Evolutionary conservation across 2,888 invertebrate species (phyloP).

Genomic region (Allacma fusca): DNA sequence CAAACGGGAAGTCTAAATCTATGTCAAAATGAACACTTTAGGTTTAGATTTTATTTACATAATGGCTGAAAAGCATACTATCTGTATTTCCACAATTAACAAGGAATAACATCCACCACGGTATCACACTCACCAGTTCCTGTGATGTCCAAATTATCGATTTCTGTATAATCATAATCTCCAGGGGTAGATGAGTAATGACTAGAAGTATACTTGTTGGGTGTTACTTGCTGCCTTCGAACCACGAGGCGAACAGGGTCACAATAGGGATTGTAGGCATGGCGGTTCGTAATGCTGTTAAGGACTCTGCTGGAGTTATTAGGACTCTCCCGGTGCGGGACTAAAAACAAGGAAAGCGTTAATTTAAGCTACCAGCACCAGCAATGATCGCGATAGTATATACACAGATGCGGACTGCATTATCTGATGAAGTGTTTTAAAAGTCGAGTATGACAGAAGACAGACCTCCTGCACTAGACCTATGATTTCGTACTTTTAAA

Average conservation of each 20-base stretch:
- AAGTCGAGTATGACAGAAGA: too few species aligned
- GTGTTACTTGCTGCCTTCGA: conserved; percentile 38
- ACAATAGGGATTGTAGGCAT: conserved; percentile 49
- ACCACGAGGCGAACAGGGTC: conserved; percentile 49
- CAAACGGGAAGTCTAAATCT: too few species aligned
- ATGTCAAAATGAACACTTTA: too few species aligned
- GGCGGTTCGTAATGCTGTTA: conserved; percentile 1
- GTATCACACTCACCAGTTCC: too few species aligned
- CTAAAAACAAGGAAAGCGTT: background rate
- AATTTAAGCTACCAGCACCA: background rate
- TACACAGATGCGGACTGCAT: too few species aligned
- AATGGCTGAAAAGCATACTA: too few species aligned
- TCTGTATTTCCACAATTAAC: too few species aligned
- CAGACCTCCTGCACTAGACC: too few species aligned
- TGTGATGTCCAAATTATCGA: conserved; percentile 64
- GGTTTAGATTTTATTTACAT: too few species aligned
- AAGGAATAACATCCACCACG: too few species aligned
- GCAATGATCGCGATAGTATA: background rate
- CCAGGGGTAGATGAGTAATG: conserved; percentile 47
- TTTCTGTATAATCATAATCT: conserved; percentile 65
- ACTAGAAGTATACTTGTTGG: conserved; percentile 45
- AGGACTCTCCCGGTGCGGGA: background rate
- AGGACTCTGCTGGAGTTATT: conserved; percentile 7
- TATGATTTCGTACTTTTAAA: too few species aligned
- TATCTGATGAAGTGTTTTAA: too few species aligned